These are phyloP conservation scores for Puntigrus tetrazona DNA, from an alignment of 2,113 vertebrate genomes.

Conservation along the genomic window DNA sequence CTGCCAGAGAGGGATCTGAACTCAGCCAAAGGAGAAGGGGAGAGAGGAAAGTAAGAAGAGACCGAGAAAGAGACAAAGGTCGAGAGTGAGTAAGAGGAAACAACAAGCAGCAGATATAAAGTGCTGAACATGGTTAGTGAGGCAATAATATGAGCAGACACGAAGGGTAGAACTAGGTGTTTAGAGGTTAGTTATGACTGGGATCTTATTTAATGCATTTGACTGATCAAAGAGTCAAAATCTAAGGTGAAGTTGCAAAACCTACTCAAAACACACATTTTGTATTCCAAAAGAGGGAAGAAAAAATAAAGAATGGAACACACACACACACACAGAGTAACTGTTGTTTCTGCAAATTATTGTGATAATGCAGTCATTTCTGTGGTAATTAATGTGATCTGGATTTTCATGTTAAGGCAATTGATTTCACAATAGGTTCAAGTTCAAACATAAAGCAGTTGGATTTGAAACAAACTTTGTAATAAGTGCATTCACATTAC, in stretches of 20 bases:
- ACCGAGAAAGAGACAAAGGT: constrained; percentile 64
- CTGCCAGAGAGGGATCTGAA: constrained; percentile 81
- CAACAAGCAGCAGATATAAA: constrained; percentile 75
- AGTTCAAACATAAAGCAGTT: neutral
- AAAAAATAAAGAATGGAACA: neutral
- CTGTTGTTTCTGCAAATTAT: neutral
- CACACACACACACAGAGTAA: too few relatives aligned
- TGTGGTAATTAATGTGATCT: neutral
- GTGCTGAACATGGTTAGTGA: constrained; percentile 68
- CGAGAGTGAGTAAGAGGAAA: constrained; percentile 74
- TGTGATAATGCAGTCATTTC: neutral
- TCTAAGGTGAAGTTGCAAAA: neutral
- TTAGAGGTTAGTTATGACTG: constrained; percentile 3
- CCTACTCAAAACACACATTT: neutral
- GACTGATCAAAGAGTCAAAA: neutral
- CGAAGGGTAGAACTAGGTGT: neutral
- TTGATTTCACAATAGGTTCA: neutral
- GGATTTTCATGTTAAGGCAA: neutral
- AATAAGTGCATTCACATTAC: too few relatives aligned
- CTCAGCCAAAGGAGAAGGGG: constrained; percentile 68
- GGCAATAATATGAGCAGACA: constrained; percentile 39
- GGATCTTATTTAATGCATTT: neutral
- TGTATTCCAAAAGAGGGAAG: neutral
- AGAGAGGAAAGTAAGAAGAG: constrained; percentile 50
- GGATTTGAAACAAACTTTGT: too few relatives aligned